Conservation (phyloP, 2,797 vertebrate genomes). For the Pristis pectinata region DNA sequence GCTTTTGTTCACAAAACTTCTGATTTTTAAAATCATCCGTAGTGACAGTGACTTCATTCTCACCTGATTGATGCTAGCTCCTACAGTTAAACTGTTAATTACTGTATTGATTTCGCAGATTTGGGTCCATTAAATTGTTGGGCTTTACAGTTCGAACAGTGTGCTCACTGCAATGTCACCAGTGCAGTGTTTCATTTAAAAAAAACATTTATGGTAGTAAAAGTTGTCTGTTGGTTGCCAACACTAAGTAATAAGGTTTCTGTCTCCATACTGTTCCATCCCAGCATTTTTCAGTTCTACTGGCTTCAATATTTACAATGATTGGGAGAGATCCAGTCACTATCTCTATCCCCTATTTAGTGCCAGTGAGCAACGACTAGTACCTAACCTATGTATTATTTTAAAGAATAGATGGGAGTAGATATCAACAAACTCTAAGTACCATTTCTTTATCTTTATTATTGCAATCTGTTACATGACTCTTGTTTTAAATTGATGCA, state of each 20-base stretch:
- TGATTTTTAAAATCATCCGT: not conserved
- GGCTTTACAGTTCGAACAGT: not conserved
- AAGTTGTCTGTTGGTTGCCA: too few species aligned
- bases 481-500: not conserved
- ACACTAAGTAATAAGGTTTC: too few species aligned
- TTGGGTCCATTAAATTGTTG: not conserved
- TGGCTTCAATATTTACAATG: too few species aligned
- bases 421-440: not conserved
- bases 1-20: not conserved
- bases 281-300: too few species aligned
- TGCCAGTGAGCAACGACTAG: too few species aligned
- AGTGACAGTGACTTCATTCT: too few species aligned
- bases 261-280: too few species aligned
- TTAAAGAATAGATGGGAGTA: not conserved
- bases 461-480: not conserved
- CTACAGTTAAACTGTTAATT: constrained; percentile 1
- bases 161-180: not conserved
- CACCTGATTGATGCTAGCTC: not conserved
- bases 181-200: not conserved
- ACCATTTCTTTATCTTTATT: not conserved
- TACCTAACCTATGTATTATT: not conserved
- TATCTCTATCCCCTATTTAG: too few species aligned
- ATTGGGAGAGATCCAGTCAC: too few species aligned
- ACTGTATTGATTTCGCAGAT: not conserved
- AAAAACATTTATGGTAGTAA: not conserved